These are phyloP conservation scores for Drosophila kanekoi DNA, from an alignment of 2,888 invertebrate species.

Conservation along the genomic window DNA sequence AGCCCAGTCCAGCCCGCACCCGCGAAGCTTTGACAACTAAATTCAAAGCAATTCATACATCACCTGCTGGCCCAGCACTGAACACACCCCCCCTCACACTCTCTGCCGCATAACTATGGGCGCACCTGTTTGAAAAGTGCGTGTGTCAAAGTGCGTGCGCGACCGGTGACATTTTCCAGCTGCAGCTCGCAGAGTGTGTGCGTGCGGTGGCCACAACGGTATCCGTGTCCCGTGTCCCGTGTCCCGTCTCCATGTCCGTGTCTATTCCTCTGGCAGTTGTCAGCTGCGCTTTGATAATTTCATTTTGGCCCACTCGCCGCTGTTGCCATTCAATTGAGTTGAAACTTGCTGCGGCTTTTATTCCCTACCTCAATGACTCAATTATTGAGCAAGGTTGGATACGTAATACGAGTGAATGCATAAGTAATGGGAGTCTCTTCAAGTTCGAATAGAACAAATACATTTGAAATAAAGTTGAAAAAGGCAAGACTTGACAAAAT, in stretches of 20 bases:
- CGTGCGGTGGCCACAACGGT: constrained; percentile 47
- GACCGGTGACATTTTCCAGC: constrained; percentile 61
- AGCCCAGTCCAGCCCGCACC: constrained; percentile 6
- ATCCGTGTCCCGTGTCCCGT: constrained; percentile 39
- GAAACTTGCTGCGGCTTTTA: constrained; percentile 21
- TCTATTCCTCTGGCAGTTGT: constrained; percentile 72
- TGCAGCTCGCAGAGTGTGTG: constrained; percentile 28
- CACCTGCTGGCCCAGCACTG: constrained; percentile 45
- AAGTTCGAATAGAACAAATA: too few relatives aligned
- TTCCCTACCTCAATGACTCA: constrained; percentile 33
- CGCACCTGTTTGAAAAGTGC: constrained; percentile 73
- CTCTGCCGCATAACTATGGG: constrained; percentile 18
- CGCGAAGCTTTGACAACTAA: constrained; percentile 81
- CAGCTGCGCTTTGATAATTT: constrained; percentile 76
- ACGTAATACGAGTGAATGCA: neutral
- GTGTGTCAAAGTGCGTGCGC: constrained; percentile 80
- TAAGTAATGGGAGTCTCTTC: too few relatives aligned
- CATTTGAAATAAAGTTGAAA: too few relatives aligned
- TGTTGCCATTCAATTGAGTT: constrained; percentile 52
- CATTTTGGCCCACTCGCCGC: constrained; percentile 65
- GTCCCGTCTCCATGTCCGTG: constrained; percentile 51
- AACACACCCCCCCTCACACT: neutral
- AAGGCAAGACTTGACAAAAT: too few relatives aligned
- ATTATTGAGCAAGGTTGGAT: constrained; percentile 18
- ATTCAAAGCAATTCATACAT: constrained; percentile 83